Conservation (phyloP, 2,797 vertebrate genomes). For the Allochrocebus solatus region DNA sequence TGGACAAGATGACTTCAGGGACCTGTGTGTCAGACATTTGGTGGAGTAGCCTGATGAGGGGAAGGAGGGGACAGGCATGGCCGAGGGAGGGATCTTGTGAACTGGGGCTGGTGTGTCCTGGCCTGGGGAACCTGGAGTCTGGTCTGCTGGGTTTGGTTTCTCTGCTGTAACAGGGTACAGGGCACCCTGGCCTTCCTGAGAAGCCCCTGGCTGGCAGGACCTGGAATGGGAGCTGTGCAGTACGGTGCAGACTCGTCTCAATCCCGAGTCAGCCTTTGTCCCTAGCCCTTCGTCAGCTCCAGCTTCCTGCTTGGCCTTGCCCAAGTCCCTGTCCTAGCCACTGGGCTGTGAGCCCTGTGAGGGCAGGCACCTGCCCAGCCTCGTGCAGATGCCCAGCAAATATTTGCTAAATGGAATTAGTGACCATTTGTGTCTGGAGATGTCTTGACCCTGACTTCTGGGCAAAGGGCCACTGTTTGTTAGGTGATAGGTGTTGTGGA, state of each 20-base stretch:
- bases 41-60: not conserved
- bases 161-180: not conserved
- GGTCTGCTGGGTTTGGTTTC: not conserved
- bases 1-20: not conserved
- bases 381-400: not conserved
- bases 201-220: not conserved
- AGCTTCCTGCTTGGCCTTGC: not conserved
- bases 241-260: not conserved
- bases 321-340: fast-evolving
- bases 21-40: not conserved
- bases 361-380: not conserved
- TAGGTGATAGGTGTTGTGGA: not conserved
- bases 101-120: not conserved
- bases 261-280: not conserved
- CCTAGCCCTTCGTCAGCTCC: not conserved
- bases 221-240: not conserved
- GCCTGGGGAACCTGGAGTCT: not conserved
- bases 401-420: not conserved
- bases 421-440: not conserved
- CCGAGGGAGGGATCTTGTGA: fast-evolving
- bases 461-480: not conserved
- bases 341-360: not conserved
- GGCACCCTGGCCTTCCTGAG: not conserved
- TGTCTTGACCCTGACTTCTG: not conserved
- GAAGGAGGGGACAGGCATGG: too few species aligned